Evolutionary conservation across 2,113 vertebrate genomes (phyloP).

Genomic region (Hypocryptadius cinnamomeus): DNA sequence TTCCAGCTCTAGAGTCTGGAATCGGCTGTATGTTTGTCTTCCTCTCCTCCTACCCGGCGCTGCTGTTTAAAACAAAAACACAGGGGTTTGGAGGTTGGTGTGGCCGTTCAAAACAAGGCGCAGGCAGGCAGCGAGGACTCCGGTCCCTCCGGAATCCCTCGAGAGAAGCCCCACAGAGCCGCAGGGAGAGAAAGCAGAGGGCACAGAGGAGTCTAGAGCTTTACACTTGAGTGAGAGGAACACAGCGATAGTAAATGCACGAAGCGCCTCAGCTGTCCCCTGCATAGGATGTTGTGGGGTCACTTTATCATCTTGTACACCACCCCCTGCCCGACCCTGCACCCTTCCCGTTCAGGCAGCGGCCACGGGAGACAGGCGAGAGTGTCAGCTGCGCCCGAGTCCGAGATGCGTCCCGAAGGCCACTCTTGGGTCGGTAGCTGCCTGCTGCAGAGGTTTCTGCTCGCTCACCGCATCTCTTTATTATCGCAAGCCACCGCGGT

Average conservation of each 20-base stretch:
- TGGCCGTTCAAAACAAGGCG: not conserved
- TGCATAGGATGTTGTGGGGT: not conserved
- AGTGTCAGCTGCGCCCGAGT: not conserved
- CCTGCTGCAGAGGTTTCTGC: not conserved
- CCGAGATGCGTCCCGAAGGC: not conserved
- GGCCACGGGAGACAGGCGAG: not conserved
- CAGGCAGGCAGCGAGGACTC: not conserved
- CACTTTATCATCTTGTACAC: not conserved
- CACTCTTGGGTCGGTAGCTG: not conserved
- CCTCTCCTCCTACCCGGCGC: conserved; percentile 82
- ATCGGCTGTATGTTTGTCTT: conserved; percentile 84
- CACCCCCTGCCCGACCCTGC: not conserved
- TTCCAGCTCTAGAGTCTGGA: conserved; percentile 83
- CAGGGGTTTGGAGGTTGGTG: not conserved
- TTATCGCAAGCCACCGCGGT: conserved; percentile 9
- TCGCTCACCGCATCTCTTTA: conserved; percentile 18
- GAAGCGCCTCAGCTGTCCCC: not conserved
- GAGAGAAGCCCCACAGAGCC: not conserved
- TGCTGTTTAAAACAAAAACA: conserved; percentile 73
- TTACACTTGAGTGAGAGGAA: not conserved
- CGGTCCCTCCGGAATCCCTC: not conserved
- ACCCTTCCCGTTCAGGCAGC: not conserved
- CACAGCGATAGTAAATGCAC: not conserved
- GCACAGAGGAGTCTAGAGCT: not conserved
- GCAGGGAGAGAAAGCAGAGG: not conserved